Evolutionary conservation across 2,888 invertebrate genomes (phyloP), one percentile per base, ranked within the genome.

Genomic region (Blomia tropicalis): DNA sequence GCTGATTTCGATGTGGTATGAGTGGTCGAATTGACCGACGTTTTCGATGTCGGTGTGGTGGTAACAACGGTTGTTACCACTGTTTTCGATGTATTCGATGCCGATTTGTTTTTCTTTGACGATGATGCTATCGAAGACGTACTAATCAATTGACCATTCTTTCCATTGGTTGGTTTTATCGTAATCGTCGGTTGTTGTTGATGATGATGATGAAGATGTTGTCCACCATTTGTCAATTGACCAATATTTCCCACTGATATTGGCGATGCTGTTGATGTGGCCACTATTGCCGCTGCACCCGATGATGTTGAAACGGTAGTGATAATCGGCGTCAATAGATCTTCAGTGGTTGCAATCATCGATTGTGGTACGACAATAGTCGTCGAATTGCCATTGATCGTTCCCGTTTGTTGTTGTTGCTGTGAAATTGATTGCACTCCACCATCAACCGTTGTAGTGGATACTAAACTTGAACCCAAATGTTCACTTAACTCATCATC

Each of bases 281-380:
- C n/a, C 14, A n/a, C n/a, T 11, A 7, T 47, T 11, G 51, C 51
- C 11, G 27, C 7, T 25, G n/a, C 51, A 14, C 51, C 51, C 23
- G 51, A 25, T 11, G 27, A 19, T 11, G 23, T 47, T 27, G 51
- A 11, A 41, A 41, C 41, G n/a, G 51, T 47, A 19, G 51, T 47
- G 23, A 47, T 25, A 14, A 47, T 47, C 11, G 51, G 51, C 22
- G 51, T 14, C 23, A 47, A n/a, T 27, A 47, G 22, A 47, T 47
- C 51, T 11, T 47, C 51, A n/a, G 23, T 47, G 51, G 22, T 47
- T 47, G 51, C 27, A n/a, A n/a, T n/a, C n/a, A n/a, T n/a, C n/a
- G n/a, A n/a, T n/a, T n/a, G n/a, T n/a, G n/a, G n/a, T 14, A 47
- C 51, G 51, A 27, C 22, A 19, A n/a, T 27, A 14, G 27, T n/a